Base-by-base conservation (phyloP, 1,140 invertebrate species). In the Coelopa frigida region DNA sequence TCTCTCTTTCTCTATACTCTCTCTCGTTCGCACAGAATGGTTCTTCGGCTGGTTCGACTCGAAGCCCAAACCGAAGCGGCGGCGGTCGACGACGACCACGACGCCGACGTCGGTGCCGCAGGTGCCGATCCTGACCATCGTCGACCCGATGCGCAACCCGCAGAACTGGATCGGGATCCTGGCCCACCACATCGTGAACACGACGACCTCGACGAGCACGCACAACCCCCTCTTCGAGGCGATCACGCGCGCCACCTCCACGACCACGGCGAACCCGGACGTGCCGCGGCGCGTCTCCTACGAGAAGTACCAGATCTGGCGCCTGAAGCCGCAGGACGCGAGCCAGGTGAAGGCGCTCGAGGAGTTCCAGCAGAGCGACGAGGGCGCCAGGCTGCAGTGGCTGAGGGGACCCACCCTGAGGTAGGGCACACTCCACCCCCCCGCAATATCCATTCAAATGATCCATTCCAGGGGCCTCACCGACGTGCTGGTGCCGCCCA, bases 401-500 rank as follows among this genome's bases (percentile, higher is more conserved):
- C 56, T 67, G 3, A 65, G 69, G 48, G 66, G 61, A 4, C 66
- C 66, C 5, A 65, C 57, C 40, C 46, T 69, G 1, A 57, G 65
- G 65, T 68, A 40, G 21, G 46, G 11, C 3, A 17, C 10, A 18
- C 11, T 41, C 14, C 12, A 37, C 15, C n/a, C n/a, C n/a, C n/a
- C n/a, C n/a, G n/a, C n/a, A n/a, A n/a, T n/a, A n/a, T n/a, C n/a
- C n/a, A n/a, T n/a, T n/a, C n/a, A n/a, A n/a, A n/a, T n/a, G n/a
- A 7, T 36, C 7, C 6, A 36, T 36, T 7, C 18, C 35, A 85
- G 81, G 49, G 73, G 79, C 26, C 76, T 81, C 15, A 79, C 81
- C 0, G 85, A 89, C 56, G 66, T 88, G 2, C 72, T 89, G 18
- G 75, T 87, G 15, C 77, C 83, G 3, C 82, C 83, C 7, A 77